Conservation (phyloP, 2,797 vertebrate genomes). For the Parambassis ranga region DNA sequence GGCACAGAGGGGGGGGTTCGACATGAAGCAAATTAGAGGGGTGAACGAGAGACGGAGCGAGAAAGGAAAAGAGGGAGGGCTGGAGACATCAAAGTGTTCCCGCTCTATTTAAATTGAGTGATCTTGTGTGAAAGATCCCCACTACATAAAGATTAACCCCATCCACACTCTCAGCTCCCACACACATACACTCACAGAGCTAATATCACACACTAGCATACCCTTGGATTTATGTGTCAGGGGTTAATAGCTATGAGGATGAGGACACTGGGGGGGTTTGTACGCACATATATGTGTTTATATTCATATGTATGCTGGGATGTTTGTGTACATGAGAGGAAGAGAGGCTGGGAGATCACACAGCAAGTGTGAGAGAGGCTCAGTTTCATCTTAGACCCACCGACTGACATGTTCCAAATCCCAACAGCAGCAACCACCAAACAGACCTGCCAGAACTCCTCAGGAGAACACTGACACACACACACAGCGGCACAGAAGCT, state of each 20-base stretch:
- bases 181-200: slow-evolving; percentile 30
- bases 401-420: slow-evolving; percentile 57
- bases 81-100: slow-evolving; percentile 74
- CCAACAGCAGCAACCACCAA: slow-evolving; percentile 34
- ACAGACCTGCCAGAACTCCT: slow-evolving; percentile 44
- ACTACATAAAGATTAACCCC: slow-evolving; percentile 75
- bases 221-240: slow-evolving; percentile 69
- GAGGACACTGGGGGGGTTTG: slow-evolving; percentile 27
- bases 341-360: slow-evolving; percentile 21
- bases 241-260: slow-evolving; percentile 72
- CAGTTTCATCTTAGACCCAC: slow-evolving; percentile 42
- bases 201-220: slow-evolving; percentile 65
- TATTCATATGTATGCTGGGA: background rate
- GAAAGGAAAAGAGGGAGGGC: slow-evolving; percentile 33
- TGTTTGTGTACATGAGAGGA: background rate
- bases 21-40: slow-evolving; percentile 66
- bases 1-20: slow-evolving; percentile 54
- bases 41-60: slow-evolving; percentile 48
- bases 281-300: background rate
- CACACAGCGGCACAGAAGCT: background rate
- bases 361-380: slow-evolving; percentile 28
- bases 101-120: slow-evolving; percentile 73
- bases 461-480: slow-evolving; percentile 26
- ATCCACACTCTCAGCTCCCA: slow-evolving; percentile 34
- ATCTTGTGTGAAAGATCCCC: slow-evolving; percentile 75